Percentiles rank a stretch among this genome's conserved stretches.
Conservation (phyloP, 2,888 invertebrate species). For the Atrina japonica region DNA sequence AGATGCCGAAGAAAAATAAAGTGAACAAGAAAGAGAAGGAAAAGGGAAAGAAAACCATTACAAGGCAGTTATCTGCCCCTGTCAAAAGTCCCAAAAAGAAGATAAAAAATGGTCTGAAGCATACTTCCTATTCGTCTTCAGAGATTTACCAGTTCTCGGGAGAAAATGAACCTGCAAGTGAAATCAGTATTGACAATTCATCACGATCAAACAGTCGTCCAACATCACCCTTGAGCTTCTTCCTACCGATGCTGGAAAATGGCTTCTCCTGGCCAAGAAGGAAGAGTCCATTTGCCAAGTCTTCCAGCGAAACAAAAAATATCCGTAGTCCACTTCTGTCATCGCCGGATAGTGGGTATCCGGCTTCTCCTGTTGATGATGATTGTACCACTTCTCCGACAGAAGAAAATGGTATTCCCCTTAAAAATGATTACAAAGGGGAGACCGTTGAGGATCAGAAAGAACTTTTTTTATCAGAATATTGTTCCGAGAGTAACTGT, state of each 20-base stretch:
- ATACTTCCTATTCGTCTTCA: conserved; percentile 21
- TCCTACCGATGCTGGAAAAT: conserved; percentile 41
- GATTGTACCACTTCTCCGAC: conserved; percentile 20
- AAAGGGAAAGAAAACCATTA: conserved; percentile 21
- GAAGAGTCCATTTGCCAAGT: conserved; percentile 43
- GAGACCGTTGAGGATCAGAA: conserved; percentile 12
- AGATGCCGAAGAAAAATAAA: conserved; percentile 44
- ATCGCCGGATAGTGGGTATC: conserved; percentile 40
- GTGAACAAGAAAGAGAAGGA: conserved; percentile 31
- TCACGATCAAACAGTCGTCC: conserved; percentile 35
- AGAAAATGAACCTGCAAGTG: conserved; percentile 22
- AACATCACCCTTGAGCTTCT: conserved; percentile 39
- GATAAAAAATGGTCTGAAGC: conserved; percentile 27
- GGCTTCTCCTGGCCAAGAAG: conserved; percentile 45
- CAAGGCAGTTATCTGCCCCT: conserved; percentile 36
- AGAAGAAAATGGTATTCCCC: conserved; percentile 24
- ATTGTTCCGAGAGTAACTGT: conserved; percentile 1
- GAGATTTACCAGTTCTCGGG: conserved; percentile 30
- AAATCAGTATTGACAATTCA: conserved; percentile 22
- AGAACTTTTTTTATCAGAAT: conserved; percentile 6
- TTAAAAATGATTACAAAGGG: conserved; percentile 1
- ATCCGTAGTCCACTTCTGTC: conserved; percentile 30
- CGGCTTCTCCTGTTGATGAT: conserved; percentile 26
- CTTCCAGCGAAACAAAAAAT: conserved; percentile 25
- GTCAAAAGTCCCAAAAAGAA: conserved; percentile 22